These are phyloP conservation scores for Agrilus mali DNA, from an alignment of 2,888 invertebrate genomes.

Conservation along the genomic window DNA sequence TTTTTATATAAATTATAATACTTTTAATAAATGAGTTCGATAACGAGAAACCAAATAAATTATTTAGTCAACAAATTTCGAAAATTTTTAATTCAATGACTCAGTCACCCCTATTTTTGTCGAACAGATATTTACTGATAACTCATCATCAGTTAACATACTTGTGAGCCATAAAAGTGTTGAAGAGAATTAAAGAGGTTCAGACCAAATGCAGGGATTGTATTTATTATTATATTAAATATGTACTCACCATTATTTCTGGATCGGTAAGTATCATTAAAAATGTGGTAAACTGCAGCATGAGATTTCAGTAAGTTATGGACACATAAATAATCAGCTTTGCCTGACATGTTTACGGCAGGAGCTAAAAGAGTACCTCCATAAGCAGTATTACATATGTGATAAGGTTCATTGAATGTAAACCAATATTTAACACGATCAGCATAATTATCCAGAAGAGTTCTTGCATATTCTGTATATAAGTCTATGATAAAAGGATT, in stretches of 20 bases:
- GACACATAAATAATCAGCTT: constrained; percentile 44
- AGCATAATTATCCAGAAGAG: constrained; percentile 23
- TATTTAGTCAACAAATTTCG: too few species aligned
- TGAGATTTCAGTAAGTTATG: constrained; percentile 37
- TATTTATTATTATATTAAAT: too few species aligned
- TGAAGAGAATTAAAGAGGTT: too few species aligned
- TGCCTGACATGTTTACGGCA: constrained; percentile 33
- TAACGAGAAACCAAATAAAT: too few species aligned
- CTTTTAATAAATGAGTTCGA: too few species aligned
- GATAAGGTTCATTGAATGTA: constrained; percentile 37
- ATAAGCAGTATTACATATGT: constrained; percentile 19
- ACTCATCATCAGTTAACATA: too few species aligned
- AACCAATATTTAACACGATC: constrained; percentile 33
- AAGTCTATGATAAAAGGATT: constrained; percentile 42
- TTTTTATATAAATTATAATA: too few species aligned
- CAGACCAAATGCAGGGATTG: too few species aligned
- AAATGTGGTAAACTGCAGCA: constrained; percentile 31
- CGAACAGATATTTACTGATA: too few species aligned
- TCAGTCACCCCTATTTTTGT: too few species aligned
- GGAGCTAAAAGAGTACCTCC: constrained; percentile 34
- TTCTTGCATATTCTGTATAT: constrained; percentile 39
- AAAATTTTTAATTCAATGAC: too few species aligned
- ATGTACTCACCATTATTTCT: constrained; percentile 5
- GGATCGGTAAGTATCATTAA: constrained; percentile 11
- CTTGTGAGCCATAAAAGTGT: neutral